Evolutionary conservation across 1,140 invertebrate species (phyloP).

Genomic region (Diorhabda carinulata): DNA sequence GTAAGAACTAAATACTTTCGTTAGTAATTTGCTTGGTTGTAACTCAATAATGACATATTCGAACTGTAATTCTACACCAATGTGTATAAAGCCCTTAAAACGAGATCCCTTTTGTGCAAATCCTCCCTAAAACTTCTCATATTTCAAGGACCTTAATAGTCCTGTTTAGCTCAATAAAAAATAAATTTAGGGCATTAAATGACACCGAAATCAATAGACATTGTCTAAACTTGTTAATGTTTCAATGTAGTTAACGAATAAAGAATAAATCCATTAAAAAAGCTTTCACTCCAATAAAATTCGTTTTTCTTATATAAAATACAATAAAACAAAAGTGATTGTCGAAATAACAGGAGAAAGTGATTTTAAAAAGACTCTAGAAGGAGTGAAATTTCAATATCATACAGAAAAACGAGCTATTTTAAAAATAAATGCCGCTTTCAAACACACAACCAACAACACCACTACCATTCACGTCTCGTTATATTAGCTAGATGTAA

Average conservation of each 20-base stretch:
- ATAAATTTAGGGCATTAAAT: conserved; percentile 32
- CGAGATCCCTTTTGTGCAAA: conserved; percentile 33
- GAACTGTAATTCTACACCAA: conserved; percentile 34
- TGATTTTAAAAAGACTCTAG: no score
- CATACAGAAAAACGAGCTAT: no score
- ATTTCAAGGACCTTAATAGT: conserved; percentile 34
- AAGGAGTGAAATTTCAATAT: no score
- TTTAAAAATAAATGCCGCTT: no score
- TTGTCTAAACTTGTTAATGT: background rate
- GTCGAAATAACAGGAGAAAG: no score
- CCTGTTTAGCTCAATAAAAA: conserved; percentile 38
- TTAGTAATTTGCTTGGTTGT: conserved; percentile 22
- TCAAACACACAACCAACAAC: no score
- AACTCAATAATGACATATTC: conserved; percentile 31
- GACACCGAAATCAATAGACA: conserved; percentile 20
- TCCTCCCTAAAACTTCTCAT: conserved; percentile 32
- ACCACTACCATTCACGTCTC: no score
- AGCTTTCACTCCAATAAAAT: no score
- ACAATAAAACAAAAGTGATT: no score
- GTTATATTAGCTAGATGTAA: no score
- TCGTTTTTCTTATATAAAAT: no score
- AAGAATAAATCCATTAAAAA: background rate
- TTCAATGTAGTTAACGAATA: background rate
- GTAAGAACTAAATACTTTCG: conserved; percentile 14
- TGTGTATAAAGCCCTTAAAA: conserved; percentile 37